These are phyloP conservation scores for Pseudochirops cupreus DNA, from an alignment of 2,797 vertebrate species.

Conservation along the genomic window DNA sequence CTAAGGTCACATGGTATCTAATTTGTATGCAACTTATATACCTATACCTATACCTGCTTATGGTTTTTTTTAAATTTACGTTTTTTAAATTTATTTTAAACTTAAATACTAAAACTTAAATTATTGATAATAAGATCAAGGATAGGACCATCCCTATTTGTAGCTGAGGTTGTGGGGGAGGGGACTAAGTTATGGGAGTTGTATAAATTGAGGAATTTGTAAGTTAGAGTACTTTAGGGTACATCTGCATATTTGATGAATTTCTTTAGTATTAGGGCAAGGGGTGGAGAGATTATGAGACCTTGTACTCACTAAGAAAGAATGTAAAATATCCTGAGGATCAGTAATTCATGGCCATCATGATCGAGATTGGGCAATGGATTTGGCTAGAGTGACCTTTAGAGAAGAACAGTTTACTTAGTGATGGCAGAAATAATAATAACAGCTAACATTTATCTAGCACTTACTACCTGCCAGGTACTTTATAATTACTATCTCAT, in stretches of 20 bases:
- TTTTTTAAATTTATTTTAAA: no score
- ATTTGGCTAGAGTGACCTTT: not conserved
- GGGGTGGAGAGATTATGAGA: not conserved
- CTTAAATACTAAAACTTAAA: not conserved
- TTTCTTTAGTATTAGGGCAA: not conserved
- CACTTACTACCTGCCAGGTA: not conserved
- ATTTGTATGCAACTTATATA: no score
- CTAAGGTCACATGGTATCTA: no score
- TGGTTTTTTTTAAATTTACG: no score
- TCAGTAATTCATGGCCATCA: not conserved
- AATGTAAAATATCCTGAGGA: not conserved
- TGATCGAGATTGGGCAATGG: not conserved
- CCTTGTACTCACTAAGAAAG: not conserved
- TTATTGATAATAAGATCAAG: not conserved
- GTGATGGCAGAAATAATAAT: not conserved
- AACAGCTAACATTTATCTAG: not conserved
- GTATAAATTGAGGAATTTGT: not conserved
- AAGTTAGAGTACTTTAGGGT: not conserved
- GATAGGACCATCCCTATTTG: not conserved
- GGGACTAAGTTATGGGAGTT: not conserved
- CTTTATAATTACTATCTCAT: not conserved
- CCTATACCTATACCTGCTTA: no score
- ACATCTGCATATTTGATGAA: not conserved
- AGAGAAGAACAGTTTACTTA: not conserved
- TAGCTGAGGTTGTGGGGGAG: not conserved